Evolutionary conservation across 1,140 invertebrate species (phyloP), one percentile per base, ranked within the genome.

Genomic region (Portunus trituberculatus): DNA sequence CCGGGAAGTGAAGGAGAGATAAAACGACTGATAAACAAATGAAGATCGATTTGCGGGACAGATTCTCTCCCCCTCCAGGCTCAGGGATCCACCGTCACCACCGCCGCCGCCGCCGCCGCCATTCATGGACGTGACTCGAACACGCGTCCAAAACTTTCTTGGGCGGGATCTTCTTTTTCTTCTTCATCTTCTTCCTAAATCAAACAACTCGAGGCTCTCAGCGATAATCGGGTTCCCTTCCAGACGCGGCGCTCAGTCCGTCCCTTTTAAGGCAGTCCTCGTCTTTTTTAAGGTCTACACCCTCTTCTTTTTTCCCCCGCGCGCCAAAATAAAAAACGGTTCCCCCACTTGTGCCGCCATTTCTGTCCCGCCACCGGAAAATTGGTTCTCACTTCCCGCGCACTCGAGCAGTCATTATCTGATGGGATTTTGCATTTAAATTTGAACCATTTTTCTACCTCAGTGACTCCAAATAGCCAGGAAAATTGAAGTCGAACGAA

Each of bases 341-440:
- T 82, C 89, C 95, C 95, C 20, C 52, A 59, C 94, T 92, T 88
- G 91, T 93, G 92, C 87, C 93, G 92, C 94, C 96, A 93, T 95
- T 94, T 95, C 95, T 93, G 95, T 92, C 87, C 93, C 95, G 94
- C 96, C 95, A 95, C 92, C 95, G 96, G 93, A 96, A 96, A 96
- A 96, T 96, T 96, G 96, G 90, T 96, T 96, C 96, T 96, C 96
- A 96, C 96, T 96, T 95, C 94, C 93, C 86, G 95, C 86, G 95
- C 96, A 95, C 91, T 94, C 92, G 94, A 95, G 95, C 96, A 94
- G 96, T 95, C 95, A 96, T 96, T 96, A 96, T 96, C 96, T 96
- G 96, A 96, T 96, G 96, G 96, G 96, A 96, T 96, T 96, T 96
- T 96, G 96, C 96, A 96, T 96, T 96, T 96, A 96, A 96, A 96